phyloP scores from a whole-genome alignment of 2,888 invertebrate species.

The Macaria notata region DNA sequence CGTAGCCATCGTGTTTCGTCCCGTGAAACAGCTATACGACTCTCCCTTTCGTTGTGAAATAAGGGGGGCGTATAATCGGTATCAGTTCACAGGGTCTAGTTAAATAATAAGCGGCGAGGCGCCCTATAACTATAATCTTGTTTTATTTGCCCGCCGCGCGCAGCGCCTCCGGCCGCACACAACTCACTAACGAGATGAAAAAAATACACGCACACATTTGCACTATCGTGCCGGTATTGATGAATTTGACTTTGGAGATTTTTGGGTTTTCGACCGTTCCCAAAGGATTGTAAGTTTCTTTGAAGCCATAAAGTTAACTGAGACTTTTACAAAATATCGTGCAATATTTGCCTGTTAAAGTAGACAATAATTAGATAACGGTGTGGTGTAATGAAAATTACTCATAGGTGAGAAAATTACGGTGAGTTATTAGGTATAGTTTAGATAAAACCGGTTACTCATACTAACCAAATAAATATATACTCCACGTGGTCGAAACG shows the following conservation, averaged over 20 bases:
- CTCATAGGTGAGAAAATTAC: not conserved
- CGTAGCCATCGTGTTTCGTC: constrained; percentile 24
- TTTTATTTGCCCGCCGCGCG: constrained; percentile 72
- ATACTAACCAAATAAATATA: constrained; percentile 13
- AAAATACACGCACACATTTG: constrained; percentile 60
- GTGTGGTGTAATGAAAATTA: constrained; percentile 1
- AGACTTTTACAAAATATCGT: too few relatives aligned
- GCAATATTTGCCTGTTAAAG: too few relatives aligned
- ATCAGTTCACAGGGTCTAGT: constrained; percentile 72
- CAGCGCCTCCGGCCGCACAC: constrained; percentile 58
- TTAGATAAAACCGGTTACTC: constrained; percentile 8
- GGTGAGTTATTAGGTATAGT: not conserved
- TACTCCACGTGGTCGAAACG: constrained; percentile 14
- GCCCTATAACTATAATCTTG: constrained; percentile 76
- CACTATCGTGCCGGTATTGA: constrained; percentile 57
- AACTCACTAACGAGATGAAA: constrained; percentile 72
- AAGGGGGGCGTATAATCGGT: constrained; percentile 66
- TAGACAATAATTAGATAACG: not conserved
- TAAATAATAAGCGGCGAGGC: constrained; percentile 75
- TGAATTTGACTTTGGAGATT: constrained; percentile 54
- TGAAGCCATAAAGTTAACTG: too few relatives aligned
- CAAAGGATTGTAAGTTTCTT: constrained; percentile 28
- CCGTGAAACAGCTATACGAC: constrained; percentile 40
- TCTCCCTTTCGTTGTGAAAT: constrained; percentile 48
- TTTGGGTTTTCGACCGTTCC: constrained; percentile 39